These are phyloP conservation scores for Vulpes lagopus DNA, from an alignment of 2,113 vertebrate genomes.

Conservation along the genomic window DNA sequence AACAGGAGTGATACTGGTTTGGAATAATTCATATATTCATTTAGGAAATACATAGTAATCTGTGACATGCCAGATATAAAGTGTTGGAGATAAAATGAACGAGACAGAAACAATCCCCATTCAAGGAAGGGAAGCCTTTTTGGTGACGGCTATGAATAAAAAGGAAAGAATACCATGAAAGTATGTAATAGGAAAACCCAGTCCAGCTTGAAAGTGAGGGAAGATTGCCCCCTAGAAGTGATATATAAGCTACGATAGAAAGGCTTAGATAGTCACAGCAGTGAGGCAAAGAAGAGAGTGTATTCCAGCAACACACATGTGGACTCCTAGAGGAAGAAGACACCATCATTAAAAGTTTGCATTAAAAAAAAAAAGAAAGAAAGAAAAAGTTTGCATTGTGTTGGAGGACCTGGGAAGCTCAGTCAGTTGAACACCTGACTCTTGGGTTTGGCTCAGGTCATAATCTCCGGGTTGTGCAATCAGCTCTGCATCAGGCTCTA, in stretches of 20 bases:
- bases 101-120: neutral
- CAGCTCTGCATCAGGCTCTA: neutral
- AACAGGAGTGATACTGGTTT: neutral
- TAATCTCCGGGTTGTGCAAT: neutral
- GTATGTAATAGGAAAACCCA: neutral
- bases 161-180: neutral
- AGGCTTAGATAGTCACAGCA: neutral
- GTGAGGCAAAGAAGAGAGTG: neutral
- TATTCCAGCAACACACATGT: neutral
- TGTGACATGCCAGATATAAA: neutral
- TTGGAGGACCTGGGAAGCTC: neutral
- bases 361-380: neutral
- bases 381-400: neutral
- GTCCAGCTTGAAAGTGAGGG: neutral
- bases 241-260: neutral
- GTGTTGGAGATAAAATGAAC: neutral
- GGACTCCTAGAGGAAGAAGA: neutral
- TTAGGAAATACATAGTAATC: neutral
- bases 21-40: neutral
- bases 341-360: neutral
- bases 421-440: no score
- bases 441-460: neutral
- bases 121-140: neutral
- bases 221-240: neutral
- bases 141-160: neutral